Percentiles rank a stretch among this genome's conserved stretches.
These are phyloP conservation scores for Leucoraja ocellata DNA, from an alignment of 2,797 vertebrate species.

Conservation along the genomic window DNA sequence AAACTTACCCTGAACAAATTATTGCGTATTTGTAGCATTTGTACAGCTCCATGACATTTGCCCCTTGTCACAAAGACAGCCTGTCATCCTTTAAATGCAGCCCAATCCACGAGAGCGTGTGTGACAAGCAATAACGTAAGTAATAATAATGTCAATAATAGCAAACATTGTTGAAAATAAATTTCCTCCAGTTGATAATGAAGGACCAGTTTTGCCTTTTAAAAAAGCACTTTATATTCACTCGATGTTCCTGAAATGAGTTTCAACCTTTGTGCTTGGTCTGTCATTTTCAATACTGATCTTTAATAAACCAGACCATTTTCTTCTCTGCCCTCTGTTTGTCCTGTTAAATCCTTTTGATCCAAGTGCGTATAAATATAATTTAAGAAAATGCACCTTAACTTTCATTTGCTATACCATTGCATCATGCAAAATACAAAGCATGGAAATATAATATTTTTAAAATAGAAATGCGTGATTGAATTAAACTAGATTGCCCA, in stretches of 20 bases:
- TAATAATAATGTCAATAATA: not conserved
- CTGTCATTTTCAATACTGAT: slow-evolving; percentile 64
- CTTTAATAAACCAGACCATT: slow-evolving; percentile 67
- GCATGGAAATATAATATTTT: not conserved
- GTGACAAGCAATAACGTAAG: not conserved
- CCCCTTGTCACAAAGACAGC: not conserved
- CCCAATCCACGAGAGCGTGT: not conserved
- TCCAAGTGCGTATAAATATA: slow-evolving; percentile 56
- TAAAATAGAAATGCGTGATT: not conserved
- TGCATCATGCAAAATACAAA: not conserved
- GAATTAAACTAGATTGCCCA: not conserved
- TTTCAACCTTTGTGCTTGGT: slow-evolving; percentile 46
- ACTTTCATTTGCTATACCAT: not conserved
- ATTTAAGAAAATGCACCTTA: slow-evolving; percentile 51
- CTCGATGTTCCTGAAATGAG: not conserved
- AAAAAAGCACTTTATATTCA: not conserved
- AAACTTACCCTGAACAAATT: not conserved
- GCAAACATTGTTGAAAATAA: not conserved
- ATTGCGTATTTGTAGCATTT: not conserved
- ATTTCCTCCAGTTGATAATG: not conserved
- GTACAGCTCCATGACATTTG: not conserved
- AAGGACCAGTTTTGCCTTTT: slow-evolving; percentile 4
- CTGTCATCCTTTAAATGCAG: not conserved
- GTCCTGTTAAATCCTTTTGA: slow-evolving; percentile 59
- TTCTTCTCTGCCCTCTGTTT: slow-evolving; percentile 62